A percentile compares a stretch with the other conserved stretches of the same genome.
These are phyloP conservation scores for Sweltsa coloradensis DNA, from an alignment of 1,140 invertebrate species.

Conservation along the genomic window DNA sequence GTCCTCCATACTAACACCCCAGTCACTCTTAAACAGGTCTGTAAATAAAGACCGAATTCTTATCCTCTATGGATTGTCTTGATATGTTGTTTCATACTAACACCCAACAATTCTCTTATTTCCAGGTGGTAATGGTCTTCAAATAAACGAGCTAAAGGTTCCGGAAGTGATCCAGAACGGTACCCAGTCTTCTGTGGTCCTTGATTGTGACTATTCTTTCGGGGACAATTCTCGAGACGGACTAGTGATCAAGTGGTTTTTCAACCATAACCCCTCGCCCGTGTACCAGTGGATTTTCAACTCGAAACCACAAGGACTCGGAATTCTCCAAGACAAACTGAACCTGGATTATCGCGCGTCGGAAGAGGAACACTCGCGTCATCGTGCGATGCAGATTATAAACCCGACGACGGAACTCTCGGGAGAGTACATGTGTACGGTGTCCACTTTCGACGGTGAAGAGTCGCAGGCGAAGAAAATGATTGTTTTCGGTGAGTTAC, in stretches of 20 bases:
- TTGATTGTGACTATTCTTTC: conserved; percentile 64
- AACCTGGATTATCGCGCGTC: conserved; percentile 47
- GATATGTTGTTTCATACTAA: no score
- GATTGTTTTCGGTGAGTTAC: conserved; percentile 60
- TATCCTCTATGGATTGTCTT: no score
- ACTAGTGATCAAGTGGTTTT: conserved; percentile 68
- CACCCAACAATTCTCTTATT: no score
- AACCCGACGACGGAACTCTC: conserved; percentile 53
- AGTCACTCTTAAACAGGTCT: no score
- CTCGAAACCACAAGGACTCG: conserved; percentile 43
- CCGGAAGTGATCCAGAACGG: conserved; percentile 54
- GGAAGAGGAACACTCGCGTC: conserved; percentile 41
- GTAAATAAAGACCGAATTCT: no score
- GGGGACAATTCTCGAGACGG: conserved; percentile 33
- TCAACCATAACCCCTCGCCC: conserved; percentile 46
- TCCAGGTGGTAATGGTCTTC: background rate
- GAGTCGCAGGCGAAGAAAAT: conserved; percentile 49
- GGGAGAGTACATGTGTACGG: conserved; percentile 58
- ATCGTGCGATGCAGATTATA: conserved; percentile 49
- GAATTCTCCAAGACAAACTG: conserved; percentile 46
- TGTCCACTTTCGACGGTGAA: conserved; percentile 54
- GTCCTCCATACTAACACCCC: no score
- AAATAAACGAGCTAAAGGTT: conserved; percentile 50
- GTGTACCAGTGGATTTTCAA: conserved; percentile 69
- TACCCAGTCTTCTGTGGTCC: conserved; percentile 48